Base-by-base conservation (phyloP, 2,113 vertebrate species). In the Tringa solitaria region DNA sequence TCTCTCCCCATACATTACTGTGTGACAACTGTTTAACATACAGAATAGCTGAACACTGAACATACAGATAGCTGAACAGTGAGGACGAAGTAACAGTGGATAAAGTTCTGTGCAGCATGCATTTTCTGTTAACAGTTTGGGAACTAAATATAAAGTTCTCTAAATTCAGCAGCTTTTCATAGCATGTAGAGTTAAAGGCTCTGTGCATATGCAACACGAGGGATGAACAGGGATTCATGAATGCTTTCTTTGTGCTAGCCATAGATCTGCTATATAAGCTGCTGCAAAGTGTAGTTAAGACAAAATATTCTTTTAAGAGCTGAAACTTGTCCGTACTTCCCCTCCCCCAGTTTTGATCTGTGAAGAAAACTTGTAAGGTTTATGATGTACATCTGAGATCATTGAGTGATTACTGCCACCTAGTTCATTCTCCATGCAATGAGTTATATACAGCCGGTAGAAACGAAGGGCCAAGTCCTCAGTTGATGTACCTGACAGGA, bases 351-450 rank as follows among this genome's bases (percentile, higher is more conserved):
- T 56, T 90, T 90, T 87, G 90, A 39, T 78, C 43, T 32, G 45
- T 70, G 37, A 89, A 84, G 45, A 90, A 95, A 88, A 56, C 6
- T 56, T 43, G 1, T 72, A 78, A 68, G 6, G 41, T 79, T 91
- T 72, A 82, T 57, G 21, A 87, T 78, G 26, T 59, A 43, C 2
- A 20, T 84, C 45, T 75, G 32, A 82, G 69, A 92, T 91, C 67
- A 43, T 2, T 67, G 84, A 77, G 92, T 87, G 84, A 91, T 96
- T 97, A 92, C 85, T 95, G 96, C 86, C 67, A 90, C 56, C 93
- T 97, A 90, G 90, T 93, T 93, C 73, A 78, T 75, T 83, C 70
- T 81, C 35, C 39, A 33, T 60, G 91, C 63, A 95, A 91, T 67
- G 45, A 81, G 59, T 90, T 93, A 68, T 37, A 65, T 30, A 43